A percentile compares a stretch with the other conserved stretches of the same genome.
phyloP scores from a whole-genome alignment of 37 sponge, comb jelly and placozoan genomes.

The Eunapius fragilis region DNA sequence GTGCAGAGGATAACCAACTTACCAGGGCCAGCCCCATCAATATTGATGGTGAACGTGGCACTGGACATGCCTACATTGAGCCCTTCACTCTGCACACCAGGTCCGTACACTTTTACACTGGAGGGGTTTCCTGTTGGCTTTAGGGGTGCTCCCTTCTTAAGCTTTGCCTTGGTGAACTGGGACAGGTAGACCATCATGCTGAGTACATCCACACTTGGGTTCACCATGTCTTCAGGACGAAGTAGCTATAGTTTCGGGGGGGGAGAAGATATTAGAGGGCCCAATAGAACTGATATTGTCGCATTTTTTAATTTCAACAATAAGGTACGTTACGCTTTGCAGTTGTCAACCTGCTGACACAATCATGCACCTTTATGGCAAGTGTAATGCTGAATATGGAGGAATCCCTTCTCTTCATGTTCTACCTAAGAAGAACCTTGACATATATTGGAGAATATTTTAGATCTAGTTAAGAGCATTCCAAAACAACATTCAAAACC shows the following conservation, averaged over 20 bases:
- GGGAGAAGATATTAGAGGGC: too few relatives aligned
- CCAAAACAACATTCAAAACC: too few relatives aligned
- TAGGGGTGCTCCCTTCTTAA: slow-evolving; percentile 57
- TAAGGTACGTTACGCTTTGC: too few relatives aligned
- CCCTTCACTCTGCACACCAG: slow-evolving; percentile 54
- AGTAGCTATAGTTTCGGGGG: slow-evolving; percentile 29
- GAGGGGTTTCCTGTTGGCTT: slow-evolving; percentile 48
- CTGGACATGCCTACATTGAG: slow-evolving; percentile 1
- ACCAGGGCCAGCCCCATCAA: slow-evolving; percentile 11
- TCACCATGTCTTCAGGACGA: slow-evolving; percentile 79
- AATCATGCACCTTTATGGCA: too few relatives aligned
- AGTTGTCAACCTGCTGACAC: too few relatives aligned
- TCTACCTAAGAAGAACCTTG: too few relatives aligned
- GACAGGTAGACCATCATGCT: slow-evolving; percentile 90
- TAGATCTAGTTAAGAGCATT: too few relatives aligned
- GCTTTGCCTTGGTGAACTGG: slow-evolving; percentile 78
- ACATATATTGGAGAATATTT: too few relatives aligned
- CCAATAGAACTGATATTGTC: too few relatives aligned
- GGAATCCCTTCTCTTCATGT: too few relatives aligned
- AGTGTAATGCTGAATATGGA: too few relatives aligned
- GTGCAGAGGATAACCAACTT: background rate
- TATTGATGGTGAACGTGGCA: slow-evolving; percentile 31
- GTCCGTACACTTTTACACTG: slow-evolving; percentile 57
- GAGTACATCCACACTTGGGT: slow-evolving; percentile 82
- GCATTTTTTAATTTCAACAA: too few relatives aligned